phyloP scores from a whole-genome alignment of 23 tunicate species.

The Styela clava region DNA sequence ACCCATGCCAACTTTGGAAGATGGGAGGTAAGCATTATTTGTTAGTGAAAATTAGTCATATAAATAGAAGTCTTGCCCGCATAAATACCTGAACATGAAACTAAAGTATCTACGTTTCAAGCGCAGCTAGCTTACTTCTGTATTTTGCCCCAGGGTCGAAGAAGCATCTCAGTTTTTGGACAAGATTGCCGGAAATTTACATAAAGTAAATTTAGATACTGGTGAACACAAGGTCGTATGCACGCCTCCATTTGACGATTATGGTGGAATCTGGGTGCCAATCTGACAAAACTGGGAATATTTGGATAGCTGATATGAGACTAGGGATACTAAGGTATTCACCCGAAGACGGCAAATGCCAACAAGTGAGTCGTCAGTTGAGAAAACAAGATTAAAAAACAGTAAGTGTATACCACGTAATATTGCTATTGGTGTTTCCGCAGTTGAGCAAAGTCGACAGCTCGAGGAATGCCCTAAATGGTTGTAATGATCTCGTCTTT shows the following conservation, averaged over 20 bases:
- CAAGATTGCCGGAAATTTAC: slow-evolving; percentile 51
- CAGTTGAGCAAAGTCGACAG: slow-evolving; percentile 67
- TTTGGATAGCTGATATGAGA: slow-evolving; percentile 52
- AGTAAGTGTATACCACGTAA: too few relatives aligned
- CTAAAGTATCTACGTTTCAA: too few relatives aligned
- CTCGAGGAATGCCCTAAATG: slow-evolving; percentile 50
- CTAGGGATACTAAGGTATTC: slow-evolving; percentile 18
- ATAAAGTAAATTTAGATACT: slow-evolving; percentile 25
- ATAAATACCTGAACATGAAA: too few relatives aligned
- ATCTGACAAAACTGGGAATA: slow-evolving; percentile 45
- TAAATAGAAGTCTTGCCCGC: too few relatives aligned
- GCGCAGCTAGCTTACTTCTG: too few relatives aligned
- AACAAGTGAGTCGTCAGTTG: slow-evolving; percentile 1
- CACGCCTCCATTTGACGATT: slow-evolving; percentile 45
- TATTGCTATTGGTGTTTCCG: too few relatives aligned
- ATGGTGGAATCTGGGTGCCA: slow-evolving; percentile 81
- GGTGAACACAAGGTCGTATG: slow-evolving; percentile 31
- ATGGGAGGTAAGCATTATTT: too few relatives aligned
- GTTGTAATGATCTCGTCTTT: slow-evolving; percentile 76
- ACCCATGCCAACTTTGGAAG: slow-evolving; percentile 58
- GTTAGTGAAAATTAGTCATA: too few relatives aligned
- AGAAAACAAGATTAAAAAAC: not conserved
- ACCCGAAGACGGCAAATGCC: not conserved
- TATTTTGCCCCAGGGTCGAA: not conserved
- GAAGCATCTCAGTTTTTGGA: slow-evolving; percentile 25